phyloP scores from a whole-genome alignment of 2,888 invertebrate species.

The Melanostoma mellinum region DNA sequence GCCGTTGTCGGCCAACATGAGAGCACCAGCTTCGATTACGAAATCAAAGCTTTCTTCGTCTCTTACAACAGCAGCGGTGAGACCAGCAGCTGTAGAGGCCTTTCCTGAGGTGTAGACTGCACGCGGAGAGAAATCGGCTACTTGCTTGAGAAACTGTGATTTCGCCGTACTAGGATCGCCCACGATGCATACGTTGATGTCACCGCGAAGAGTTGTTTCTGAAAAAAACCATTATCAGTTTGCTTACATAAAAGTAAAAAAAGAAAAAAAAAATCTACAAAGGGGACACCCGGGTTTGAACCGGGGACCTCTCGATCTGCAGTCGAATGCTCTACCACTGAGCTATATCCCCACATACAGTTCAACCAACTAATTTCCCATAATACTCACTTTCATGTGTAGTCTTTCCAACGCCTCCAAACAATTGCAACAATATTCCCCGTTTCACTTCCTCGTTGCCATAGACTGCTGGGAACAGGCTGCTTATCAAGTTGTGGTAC shows the following conservation, averaged over 20 bases:
- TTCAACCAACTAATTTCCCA: not conserved
- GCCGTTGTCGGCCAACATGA: conserved; percentile 99
- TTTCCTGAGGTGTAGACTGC: conserved; percentile 99
- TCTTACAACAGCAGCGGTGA: conserved; percentile 98
- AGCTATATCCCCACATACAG: conserved; percentile 74
- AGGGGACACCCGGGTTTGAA: conserved; percentile 77
- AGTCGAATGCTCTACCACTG: conserved; percentile 77
- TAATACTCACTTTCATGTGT: conserved; percentile 88
- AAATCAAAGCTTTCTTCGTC: conserved; percentile 99
- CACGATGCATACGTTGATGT: conserved; percentile 98
- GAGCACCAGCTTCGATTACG: conserved; percentile 99
- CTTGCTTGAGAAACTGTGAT: conserved; percentile 97
- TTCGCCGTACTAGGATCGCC: conserved; percentile 99
- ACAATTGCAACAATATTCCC: conserved; percentile 95
- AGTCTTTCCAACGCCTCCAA: conserved; percentile 97
- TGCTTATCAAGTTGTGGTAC: conserved; percentile 93
- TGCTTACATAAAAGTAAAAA: not conserved
- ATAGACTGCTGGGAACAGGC: conserved; percentile 97
- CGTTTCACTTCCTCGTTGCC: conserved; percentile 98
- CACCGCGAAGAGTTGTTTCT: conserved; percentile 95
- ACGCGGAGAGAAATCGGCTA: conserved; percentile 95
- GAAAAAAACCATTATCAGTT: conserved; percentile 41
- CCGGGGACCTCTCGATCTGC: conserved; percentile 77
- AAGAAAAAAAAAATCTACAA: conserved; percentile 49
- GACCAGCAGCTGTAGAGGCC: conserved; percentile 98